Conservation (phyloP, 2,113 vertebrate species). For the Callaeas wilsoni region DNA sequence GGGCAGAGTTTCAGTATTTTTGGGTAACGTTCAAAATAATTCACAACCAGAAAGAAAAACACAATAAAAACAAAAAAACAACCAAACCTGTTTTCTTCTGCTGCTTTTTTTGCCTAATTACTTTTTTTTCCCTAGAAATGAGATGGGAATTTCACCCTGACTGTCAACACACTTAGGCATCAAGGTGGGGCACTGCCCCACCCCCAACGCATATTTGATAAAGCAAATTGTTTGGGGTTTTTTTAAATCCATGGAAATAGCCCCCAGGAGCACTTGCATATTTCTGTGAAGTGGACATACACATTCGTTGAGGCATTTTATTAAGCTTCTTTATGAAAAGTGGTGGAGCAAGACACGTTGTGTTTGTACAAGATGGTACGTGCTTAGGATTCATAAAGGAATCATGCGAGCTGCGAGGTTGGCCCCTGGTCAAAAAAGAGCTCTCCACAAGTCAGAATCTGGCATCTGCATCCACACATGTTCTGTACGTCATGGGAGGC, state of each 20-base stretch:
- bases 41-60: not conserved
- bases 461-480: not conserved
- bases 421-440: not conserved
- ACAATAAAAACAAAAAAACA: not conserved
- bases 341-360: not conserved
- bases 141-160: not conserved
- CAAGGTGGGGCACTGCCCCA: not conserved
- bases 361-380: not conserved
- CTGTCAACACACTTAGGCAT: not conserved
- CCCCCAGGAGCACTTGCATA: rapidly evolving
- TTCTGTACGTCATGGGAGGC: not conserved
- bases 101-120: not conserved
- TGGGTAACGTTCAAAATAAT: not conserved
- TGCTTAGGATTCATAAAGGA: not conserved
- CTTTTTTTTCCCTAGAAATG: not conserved
- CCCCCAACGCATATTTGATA: not conserved
- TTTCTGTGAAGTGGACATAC: not conserved
- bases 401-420: not conserved
- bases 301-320: not conserved
- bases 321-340: not conserved
- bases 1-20: not conserved
- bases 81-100: not conserved
- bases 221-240: not conserved
- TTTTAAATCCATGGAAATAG: not conserved
- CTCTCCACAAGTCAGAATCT: not conserved